A percentile compares a stretch with the other conserved stretches of the same genome.
phyloP scores from a whole-genome alignment of 2,113 vertebrate species.

The Peucedramus taeniatus region DNA sequence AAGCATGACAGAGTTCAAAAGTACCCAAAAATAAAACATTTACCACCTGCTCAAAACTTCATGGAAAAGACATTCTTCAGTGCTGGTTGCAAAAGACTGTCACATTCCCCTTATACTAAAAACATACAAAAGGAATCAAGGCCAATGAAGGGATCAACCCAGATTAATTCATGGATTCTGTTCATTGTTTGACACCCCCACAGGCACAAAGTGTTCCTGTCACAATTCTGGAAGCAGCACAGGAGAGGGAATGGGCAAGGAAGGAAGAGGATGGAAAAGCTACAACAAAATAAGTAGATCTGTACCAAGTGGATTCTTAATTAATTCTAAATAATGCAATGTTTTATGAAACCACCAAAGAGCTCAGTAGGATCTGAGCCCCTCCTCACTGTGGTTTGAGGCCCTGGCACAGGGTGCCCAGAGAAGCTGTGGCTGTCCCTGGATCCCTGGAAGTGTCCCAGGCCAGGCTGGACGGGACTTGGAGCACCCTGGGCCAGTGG shows the following conservation, averaged over 20 bases:
- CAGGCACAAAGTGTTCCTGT: neutral
- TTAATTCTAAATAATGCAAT: neutral
- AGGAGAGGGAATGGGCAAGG: neutral
- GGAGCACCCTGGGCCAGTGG: fast-evolving
- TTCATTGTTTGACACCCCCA: neutral
- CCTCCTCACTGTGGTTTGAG: neutral
- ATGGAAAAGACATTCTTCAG: neutral
- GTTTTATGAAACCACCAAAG: neutral
- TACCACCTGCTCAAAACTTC: neutral
- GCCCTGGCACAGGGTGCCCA: neutral
- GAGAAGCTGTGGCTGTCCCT: neutral
- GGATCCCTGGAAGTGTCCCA: neutral
- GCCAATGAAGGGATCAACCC: neutral
- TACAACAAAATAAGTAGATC: neutral
- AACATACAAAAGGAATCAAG: neutral
- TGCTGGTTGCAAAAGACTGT: neutral
- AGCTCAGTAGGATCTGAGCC: neutral
- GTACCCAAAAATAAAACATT: neutral
- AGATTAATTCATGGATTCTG: neutral
- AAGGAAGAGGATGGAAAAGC: neutral
- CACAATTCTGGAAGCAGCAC: neutral
- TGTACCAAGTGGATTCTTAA: neutral
- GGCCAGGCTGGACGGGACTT: fast-evolving
- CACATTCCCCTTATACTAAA: neutral
- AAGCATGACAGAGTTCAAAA: neutral